A percentile compares a stretch with the other conserved stretches of the same genome.
phyloP scores from a whole-genome alignment of 1,140 invertebrate genomes.

The Anoplolepis gracilipes region DNA sequence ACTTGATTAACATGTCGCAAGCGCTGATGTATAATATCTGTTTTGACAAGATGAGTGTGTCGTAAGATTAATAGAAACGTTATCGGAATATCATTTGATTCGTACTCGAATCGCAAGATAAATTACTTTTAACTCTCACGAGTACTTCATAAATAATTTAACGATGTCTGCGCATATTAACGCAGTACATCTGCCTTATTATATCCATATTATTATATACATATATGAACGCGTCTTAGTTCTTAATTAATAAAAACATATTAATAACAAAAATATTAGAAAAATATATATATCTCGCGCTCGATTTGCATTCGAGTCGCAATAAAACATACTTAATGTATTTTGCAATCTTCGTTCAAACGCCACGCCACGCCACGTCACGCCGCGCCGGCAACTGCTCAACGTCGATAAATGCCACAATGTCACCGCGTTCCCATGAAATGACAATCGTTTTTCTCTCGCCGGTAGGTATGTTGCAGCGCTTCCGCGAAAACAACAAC shows the following conservation, averaged over 20 bases:
- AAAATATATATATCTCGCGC: background rate
- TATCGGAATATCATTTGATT: slow-evolving; percentile 10
- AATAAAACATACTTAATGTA: slow-evolving; percentile 48
- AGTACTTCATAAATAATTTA: slow-evolving; percentile 55
- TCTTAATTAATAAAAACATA: background rate
- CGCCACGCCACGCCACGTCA: background rate
- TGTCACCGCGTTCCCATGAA: slow-evolving; percentile 58
- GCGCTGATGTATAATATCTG: background rate
- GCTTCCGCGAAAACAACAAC: slow-evolving; percentile 45
- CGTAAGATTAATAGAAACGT: background rate
- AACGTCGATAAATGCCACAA: slow-evolving; percentile 62
- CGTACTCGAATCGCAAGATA: slow-evolving; percentile 6
- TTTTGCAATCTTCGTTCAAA: slow-evolving; percentile 30
- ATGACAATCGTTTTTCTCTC: slow-evolving; percentile 55
- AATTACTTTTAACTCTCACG: background rate
- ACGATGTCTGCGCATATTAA: background rate
- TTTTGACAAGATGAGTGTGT: background rate
- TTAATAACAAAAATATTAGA: slow-evolving; percentile 40
- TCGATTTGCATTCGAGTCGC: slow-evolving; percentile 49
- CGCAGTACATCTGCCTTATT: background rate
- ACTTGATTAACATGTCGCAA: slow-evolving; percentile 5
- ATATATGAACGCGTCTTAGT: background rate
- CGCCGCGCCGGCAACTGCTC: slow-evolving; percentile 35
- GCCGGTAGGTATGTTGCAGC: background rate
- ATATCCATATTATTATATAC: background rate